phyloP scores from a whole-genome alignment of 2,797 vertebrate species.

The Sternotherus odoratus region DNA sequence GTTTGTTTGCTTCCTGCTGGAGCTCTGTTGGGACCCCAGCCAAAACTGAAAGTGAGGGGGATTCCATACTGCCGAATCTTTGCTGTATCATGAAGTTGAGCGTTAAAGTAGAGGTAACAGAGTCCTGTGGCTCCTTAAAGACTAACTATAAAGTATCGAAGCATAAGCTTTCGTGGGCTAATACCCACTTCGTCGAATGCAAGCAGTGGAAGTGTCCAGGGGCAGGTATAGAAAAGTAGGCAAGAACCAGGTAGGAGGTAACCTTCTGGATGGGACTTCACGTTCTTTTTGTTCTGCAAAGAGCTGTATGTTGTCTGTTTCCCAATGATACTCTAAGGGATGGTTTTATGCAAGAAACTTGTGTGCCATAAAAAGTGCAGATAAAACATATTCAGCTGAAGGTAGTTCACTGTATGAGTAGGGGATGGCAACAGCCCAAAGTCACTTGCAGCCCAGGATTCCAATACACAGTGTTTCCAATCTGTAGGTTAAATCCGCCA shows the following conservation, averaged over 20 bases:
- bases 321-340: neutral
- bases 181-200: too few species aligned
- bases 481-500: neutral
- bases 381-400: neutral
- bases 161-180: too few species aligned
- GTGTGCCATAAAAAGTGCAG: neutral
- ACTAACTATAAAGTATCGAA: too few species aligned
- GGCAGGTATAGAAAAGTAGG: too few species aligned
- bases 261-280: neutral
- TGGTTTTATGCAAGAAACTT: slow-evolving; percentile 31
- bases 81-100: neutral
- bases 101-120: too few species aligned
- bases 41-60: neutral
- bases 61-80: neutral
- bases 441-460: neutral
- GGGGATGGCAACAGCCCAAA: neutral
- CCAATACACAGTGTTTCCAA: neutral
- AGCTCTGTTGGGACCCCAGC: neutral
- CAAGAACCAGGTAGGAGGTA: too few species aligned
- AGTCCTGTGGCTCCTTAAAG: too few species aligned
- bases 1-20: neutral
- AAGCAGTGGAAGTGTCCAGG: too few species aligned
- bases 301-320: neutral
- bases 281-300: neutral
- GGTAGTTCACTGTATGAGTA: neutral